Conservation (phyloP, 2,797 vertebrate species). For the Remorina albescens region DNA sequence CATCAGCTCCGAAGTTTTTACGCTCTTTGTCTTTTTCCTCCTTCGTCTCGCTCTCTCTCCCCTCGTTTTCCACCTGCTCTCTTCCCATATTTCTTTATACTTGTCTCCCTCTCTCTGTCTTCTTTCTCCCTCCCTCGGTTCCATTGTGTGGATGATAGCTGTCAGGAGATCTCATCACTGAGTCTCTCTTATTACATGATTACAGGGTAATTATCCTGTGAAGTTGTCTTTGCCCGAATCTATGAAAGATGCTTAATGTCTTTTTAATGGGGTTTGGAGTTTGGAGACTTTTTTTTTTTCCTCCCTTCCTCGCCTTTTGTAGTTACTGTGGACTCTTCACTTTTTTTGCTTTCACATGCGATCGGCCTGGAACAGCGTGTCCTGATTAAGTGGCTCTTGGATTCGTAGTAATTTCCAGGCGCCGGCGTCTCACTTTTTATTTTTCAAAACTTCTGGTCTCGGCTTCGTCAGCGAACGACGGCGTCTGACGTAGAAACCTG, state of each 20-base stretch:
- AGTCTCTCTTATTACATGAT: constrained; percentile 79
- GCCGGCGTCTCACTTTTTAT: constrained; percentile 10
- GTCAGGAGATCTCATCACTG: constrained; percentile 75
- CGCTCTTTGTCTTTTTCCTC: constrained; percentile 38
- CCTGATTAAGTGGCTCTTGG: constrained; percentile 66
- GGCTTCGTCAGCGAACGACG: constrained; percentile 17
- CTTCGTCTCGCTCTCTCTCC: constrained; percentile 8
- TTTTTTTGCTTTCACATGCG: constrained; percentile 62
- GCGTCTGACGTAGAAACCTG: constrained; percentile 13
- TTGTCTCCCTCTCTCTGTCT: constrained; percentile 14
- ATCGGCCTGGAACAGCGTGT: constrained; percentile 64
- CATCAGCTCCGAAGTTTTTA: constrained; percentile 59
- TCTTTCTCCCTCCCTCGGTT: constrained; percentile 27
- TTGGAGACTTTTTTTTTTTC: constrained; percentile 66
- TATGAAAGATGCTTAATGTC: constrained; percentile 76
- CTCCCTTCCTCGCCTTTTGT: constrained; percentile 63
- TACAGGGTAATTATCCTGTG: constrained; percentile 77
- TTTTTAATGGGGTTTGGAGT: constrained; percentile 79
- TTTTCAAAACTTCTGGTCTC: constrained; percentile 22
- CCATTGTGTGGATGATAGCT: constrained; percentile 72
- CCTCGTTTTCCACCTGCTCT: constrained; percentile 25
- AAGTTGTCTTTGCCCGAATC: constrained; percentile 76
- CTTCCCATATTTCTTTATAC: constrained; percentile 41
- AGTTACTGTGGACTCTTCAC: constrained; percentile 63
- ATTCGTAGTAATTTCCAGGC: constrained; percentile 42